Base-by-base conservation (phyloP, 1,140 invertebrate species). In the Anastrepha obliqua region DNA sequence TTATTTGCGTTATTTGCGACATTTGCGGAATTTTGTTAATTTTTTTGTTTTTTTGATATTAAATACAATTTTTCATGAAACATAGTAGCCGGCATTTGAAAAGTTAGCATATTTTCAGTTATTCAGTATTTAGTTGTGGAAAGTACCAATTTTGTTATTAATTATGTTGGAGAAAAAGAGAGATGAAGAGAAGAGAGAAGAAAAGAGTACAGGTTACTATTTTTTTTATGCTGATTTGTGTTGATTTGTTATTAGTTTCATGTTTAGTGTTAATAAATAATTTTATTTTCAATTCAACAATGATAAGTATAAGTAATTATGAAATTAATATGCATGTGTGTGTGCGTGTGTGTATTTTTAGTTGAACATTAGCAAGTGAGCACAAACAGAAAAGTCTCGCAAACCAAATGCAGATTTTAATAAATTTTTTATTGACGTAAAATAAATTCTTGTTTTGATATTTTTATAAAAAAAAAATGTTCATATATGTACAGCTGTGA, bases 181-280 rank as follows among this genome's bases (percentile, higher is more conserved):
- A 86, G 74, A 88, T 42, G 85, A 90, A 70, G 89, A 90, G 88
- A 88, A 87, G 88, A 87, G 88, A 89, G 39, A 87, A 87, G 47
- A 87, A 65, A 64, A 60, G 13, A 87, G 39, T 44, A 55, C 55
- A 86, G 20, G 44, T 86, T 86, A 86, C 29, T 70, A 67, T 64
- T 42, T 39, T 74, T 29, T 74, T 47, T 74, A n/a, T n/a, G 47
- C 2, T 74, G n/a, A n/a, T n/a, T n/a, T n/a, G 0, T 29, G 29
- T 70, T 11, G 8, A 39, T 42, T 42, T 29, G 29, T 29, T 29
- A 29, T 29, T 29, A 29, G 29, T 74, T 74, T 74, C 11, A 74
- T 44, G 47, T 44, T 29, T 29, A 1, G 74, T 81, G 47, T 55
- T 55, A 81, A 81, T 81, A 81, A 2, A 81, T 74, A 81, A 44